These are phyloP conservation scores for Squalus acanthias DNA, from an alignment of 2,797 vertebrate genomes.

Conservation along the genomic window DNA sequence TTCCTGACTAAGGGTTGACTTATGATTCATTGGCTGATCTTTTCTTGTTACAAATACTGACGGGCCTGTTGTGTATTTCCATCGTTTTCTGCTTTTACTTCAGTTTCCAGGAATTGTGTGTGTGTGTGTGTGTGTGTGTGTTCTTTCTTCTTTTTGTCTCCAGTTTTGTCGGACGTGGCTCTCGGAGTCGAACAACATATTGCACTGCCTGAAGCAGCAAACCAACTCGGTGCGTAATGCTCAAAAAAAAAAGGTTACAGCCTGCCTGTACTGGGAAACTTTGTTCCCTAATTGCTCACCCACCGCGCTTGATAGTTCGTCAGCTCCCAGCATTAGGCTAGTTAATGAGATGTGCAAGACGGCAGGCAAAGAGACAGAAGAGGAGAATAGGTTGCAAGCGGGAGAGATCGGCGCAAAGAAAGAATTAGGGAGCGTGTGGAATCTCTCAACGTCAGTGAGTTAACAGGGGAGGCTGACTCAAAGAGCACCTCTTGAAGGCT, in stretches of 20 bases:
- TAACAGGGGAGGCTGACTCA: neutral
- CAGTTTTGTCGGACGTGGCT: neutral
- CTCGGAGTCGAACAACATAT: neutral
- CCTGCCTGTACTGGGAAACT: neutral
- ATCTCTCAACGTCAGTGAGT: neutral
- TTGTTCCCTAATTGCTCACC: constrained; percentile 26
- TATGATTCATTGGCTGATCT: neutral
- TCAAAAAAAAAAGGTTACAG: neutral
- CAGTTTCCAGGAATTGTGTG: neutral
- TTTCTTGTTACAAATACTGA: neutral
- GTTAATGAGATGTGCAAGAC: constrained; percentile 30
- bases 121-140: neutral
- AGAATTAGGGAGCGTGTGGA: neutral
- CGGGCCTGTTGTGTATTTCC: neutral
- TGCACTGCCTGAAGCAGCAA: neutral
- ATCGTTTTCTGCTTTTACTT: neutral
- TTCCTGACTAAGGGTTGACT: neutral
- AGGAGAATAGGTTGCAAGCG: too few species aligned
- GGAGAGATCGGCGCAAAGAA: neutral
- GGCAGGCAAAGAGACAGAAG: neutral
- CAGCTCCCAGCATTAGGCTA: neutral
- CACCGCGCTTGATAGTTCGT: neutral
- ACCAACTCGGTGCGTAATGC: neutral
- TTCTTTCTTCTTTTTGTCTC: neutral
- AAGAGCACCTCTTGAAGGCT: neutral